Conservation (phyloP, 2,797 vertebrate genomes). For the Cercopithecus mitis region DNA sequence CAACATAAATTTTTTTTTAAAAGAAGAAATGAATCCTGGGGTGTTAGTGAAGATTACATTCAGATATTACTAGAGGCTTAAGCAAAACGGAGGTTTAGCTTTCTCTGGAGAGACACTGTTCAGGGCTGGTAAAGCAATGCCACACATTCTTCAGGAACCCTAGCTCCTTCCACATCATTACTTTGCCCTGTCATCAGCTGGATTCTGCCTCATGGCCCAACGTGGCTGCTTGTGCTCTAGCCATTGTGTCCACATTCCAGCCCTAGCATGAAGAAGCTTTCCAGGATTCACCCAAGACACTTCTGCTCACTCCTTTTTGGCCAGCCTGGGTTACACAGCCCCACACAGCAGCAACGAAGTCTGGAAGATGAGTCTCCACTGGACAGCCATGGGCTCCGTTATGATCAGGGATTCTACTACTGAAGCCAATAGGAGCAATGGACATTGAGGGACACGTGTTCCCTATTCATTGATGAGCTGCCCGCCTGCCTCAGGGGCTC, state of each 20-base stretch:
- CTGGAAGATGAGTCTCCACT: no score
- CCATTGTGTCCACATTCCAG: not conserved
- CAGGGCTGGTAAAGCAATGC: not conserved
- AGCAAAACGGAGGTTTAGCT: not conserved
- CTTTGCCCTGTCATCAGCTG: not conserved
- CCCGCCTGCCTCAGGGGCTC: not conserved
- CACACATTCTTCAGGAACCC: not conserved
- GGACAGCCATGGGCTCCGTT: not conserved
- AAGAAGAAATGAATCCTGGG: not conserved
- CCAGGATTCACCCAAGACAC: not conserved
- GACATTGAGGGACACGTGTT: accelerated
- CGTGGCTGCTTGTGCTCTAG: not conserved
- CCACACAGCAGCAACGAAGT: not conserved
- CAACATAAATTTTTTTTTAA: not conserved
- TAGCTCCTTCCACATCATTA: not conserved
- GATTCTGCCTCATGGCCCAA: not conserved
- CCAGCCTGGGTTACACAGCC: no score
- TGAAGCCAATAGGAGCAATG: no score
- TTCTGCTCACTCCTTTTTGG: not conserved
- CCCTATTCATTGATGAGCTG: not conserved
- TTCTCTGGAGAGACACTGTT: not conserved
- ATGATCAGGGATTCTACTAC: no score
- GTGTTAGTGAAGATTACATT: not conserved
- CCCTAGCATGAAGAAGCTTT: not conserved
- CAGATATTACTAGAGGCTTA: not conserved